Percentiles rank a stretch among this genome's conserved stretches.
phyloP scores from a whole-genome alignment of 1,140 invertebrate genomes.

The Zaprionus davidi region DNA sequence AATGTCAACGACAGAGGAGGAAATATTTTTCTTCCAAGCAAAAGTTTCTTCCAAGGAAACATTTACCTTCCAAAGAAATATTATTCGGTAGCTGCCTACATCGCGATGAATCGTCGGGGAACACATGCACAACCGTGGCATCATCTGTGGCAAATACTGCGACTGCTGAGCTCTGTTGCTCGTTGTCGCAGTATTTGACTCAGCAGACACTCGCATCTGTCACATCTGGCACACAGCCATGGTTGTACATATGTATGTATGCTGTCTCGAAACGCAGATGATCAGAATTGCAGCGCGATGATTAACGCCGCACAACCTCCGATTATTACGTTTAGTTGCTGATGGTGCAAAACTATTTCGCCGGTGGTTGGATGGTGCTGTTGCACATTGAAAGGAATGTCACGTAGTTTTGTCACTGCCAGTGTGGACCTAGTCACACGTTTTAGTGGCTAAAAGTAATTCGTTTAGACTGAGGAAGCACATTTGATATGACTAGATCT shows the following conservation, averaged over 20 bases:
- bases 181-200: constrained; percentile 99
- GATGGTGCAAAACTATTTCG: constrained; percentile 89
- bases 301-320: too few relatives aligned
- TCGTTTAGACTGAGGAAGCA: constrained; percentile 49
- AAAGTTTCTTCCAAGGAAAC: too few relatives aligned
- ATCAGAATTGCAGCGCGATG: too few relatives aligned
- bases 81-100: too few relatives aligned
- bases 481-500: constrained; percentile 63
- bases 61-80: too few relatives aligned
- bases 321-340: constrained; percentile 89
- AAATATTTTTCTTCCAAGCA: too few relatives aligned
- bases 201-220: constrained; percentile 96
- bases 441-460: constrained; percentile 86
- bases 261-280: constrained; percentile 88
- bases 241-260: constrained; percentile 87
- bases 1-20: too few relatives aligned
- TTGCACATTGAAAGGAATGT: constrained; percentile 97
- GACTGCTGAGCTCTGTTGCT: constrained; percentile 94
- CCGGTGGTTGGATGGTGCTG: constrained; percentile 88
- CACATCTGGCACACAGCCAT: constrained; percentile 96
- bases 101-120: constrained; percentile 90
- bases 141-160: constrained; percentile 97
- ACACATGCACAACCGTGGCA: constrained; percentile 95
- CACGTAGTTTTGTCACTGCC: constrained; percentile 88
- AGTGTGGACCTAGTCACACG: constrained; percentile 66